Evolutionary conservation across 2,113 vertebrate genomes (phyloP).

Genomic region (Pycnonotus jocosus): DNA sequence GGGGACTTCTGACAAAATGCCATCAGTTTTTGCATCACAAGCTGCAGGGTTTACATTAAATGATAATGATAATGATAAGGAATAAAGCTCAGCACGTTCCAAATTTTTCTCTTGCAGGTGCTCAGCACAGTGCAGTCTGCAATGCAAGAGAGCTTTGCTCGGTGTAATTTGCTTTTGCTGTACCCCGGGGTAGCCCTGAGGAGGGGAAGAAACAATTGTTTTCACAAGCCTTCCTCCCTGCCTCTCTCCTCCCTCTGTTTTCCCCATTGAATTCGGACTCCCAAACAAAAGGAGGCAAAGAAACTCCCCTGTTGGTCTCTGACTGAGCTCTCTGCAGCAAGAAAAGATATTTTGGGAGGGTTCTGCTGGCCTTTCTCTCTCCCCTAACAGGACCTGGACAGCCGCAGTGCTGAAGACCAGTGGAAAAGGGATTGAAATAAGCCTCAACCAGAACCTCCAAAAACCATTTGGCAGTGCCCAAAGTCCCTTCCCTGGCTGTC

Average conservation of each 20-base stretch:
- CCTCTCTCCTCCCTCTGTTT: background rate
- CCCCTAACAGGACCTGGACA: background rate
- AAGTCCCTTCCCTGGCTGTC: background rate
- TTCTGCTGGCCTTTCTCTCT: background rate
- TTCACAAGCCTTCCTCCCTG: background rate
- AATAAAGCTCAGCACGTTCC: background rate
- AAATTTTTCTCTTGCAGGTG: background rate
- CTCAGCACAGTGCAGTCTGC: background rate
- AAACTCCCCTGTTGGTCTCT: background rate
- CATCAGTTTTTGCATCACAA: background rate
- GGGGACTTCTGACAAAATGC: background rate
- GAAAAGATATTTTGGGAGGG: background rate
- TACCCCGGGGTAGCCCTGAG: background rate
- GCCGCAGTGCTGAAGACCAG: rapidly evolving
- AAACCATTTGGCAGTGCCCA: rapidly evolving
- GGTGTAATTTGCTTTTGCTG: background rate
- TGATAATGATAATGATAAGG: background rate
- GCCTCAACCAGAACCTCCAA: background rate
- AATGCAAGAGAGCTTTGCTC: background rate
- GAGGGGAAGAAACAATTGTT: background rate
- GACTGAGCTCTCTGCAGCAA: background rate
- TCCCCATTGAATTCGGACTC: background rate
- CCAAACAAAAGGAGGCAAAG: background rate
- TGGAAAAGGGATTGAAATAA: background rate
- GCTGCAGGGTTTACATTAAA: background rate